These are phyloP conservation scores for Leucania comma DNA, from an alignment of 2,888 invertebrate species.

Conservation along the genomic window DNA sequence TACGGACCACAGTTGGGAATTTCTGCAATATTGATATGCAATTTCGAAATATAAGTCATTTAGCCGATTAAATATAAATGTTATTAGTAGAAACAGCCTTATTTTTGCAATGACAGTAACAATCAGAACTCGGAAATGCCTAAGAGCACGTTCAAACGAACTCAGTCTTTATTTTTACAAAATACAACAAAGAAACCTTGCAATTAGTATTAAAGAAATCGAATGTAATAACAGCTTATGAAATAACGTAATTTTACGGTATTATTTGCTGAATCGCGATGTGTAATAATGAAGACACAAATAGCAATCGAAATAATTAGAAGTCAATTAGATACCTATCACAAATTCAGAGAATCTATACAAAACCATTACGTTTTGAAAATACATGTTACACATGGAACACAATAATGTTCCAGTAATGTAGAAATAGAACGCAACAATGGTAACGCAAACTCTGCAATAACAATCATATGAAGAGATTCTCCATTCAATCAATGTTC, in stretches of 20 bases:
- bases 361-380: no score
- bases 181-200: slow-evolving; percentile 5
- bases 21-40: slow-evolving; percentile 25
- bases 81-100: background rate
- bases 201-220: slow-evolving; percentile 34
- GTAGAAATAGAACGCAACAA: background rate
- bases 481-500: background rate
- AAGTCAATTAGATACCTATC: slow-evolving; percentile 25
- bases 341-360: no score
- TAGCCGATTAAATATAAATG: background rate
- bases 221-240: slow-evolving; percentile 23
- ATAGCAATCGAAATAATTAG: slow-evolving; percentile 34
- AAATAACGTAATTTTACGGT: slow-evolving; percentile 31
- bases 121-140: background rate
- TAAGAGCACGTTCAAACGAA: slow-evolving; percentile 11
- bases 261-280: slow-evolving; percentile 15
- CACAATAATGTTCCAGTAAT: slow-evolving; percentile 18
- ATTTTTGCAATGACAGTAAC: background rate
- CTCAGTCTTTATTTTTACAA: slow-evolving; percentile 15
- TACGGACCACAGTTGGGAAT: slow-evolving; percentile 24
- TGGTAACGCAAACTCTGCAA: slow-evolving; percentile 2
- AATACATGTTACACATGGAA: background rate
- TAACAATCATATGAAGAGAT: background rate
- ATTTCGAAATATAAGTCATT: slow-evolving; percentile 14
- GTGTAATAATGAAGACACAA: slow-evolving; percentile 29